Evolutionary conservation across 2,113 vertebrate genomes (phyloP), one percentile per base, ranked within the genome.

Genomic region (Thomomys bottae): DNA sequence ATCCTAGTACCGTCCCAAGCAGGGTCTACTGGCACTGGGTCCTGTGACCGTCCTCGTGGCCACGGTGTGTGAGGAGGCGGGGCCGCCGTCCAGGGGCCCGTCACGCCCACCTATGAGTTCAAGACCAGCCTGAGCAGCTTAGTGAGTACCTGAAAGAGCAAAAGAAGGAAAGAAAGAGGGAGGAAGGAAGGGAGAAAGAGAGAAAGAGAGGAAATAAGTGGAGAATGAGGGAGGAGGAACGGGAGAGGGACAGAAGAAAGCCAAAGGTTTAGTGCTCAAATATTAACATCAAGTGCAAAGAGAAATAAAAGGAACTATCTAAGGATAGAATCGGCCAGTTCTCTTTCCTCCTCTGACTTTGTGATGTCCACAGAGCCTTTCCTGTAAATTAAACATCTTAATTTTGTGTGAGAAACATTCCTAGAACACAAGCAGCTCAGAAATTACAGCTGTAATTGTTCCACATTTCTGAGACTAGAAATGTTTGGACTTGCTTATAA

Each of bases 401-500:
- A 57, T 71, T 79, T 61, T 49, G 5, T 32, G 20, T 21, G 64
- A 66, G 88, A 28, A 70, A 8, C 18, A 6, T 57, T 40, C 49
- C 67, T 49, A 36, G 92, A 75, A 64, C 34, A 34, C 38, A 40
- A 54, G 26, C 9, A 24, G 79, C 54, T n/a, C 38, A 34, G 54
- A 87, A 80, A 54, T 78, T 36, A 77, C 23, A 81, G 82, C 26
- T 10, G 21, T 40, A 61, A 82, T 34, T 30, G 7, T 32, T 71
- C 49, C 71, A 71, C 26, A 24, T 89, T 85, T 87, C 86, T 73
- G 34, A 84, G 34, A 77, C 36, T 77, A 40, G 49, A 45, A 73
- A 64, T 80, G 88, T 86, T 80, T 23, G 80, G 38, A 54, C 21
- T 84, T 54, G 67, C n/a, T 93, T 76, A 64, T 79, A 82, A 86